phyloP scores from a whole-genome alignment of 2,797 vertebrate species.

The Crypturellus tataupa region DNA sequence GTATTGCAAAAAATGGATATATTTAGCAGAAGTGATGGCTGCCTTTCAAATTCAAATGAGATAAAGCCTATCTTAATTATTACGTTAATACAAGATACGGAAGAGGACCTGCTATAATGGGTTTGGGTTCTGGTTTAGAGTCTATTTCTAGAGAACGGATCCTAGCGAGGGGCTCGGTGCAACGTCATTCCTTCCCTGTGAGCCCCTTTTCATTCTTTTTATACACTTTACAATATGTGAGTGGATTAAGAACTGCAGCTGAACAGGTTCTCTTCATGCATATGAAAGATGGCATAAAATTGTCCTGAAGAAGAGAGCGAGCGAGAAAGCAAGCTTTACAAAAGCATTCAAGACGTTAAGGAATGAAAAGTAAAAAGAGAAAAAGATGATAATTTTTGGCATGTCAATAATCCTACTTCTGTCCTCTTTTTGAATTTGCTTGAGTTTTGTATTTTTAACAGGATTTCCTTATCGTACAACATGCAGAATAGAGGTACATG shows the following conservation, averaged over 20 bases:
- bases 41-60: background rate
- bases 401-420: background rate
- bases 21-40: background rate
- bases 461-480: background rate
- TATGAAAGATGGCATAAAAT: background rate
- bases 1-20: background rate
- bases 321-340: background rate
- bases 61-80: background rate
- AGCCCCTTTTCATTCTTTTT: background rate
- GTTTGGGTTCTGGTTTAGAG: background rate
- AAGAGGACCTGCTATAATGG: accelerated
- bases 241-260: background rate
- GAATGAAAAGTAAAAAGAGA: background rate
- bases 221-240: background rate
- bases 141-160: background rate
- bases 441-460: background rate
- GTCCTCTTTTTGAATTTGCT: background rate
- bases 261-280: background rate
- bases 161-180: background rate
- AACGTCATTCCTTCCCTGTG: accelerated
- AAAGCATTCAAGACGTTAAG: background rate
- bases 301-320: background rate
- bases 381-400: background rate
- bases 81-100: background rate
- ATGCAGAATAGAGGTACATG: accelerated